Base-by-base conservation (phyloP, 2,888 invertebrate genomes). In the Eurytoma californica region DNA sequence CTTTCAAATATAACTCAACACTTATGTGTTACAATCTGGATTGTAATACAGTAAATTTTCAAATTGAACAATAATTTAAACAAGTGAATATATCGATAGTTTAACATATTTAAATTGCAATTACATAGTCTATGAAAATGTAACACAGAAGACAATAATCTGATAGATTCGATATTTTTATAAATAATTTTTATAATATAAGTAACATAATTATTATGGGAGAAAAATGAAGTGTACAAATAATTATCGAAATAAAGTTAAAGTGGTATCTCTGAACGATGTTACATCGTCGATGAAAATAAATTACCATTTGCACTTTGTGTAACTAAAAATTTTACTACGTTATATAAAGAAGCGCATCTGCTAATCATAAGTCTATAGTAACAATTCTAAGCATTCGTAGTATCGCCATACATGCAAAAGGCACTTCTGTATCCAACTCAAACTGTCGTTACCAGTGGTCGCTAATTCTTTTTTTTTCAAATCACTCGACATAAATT, bases 371-470 rank as follows among this genome's bases (percentile, higher is more conserved):
- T 30, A 24, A 16, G 12, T 24, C 24, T 58, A n/a, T n/a, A 16
- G 16, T 51, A 14, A 30, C 16, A 68, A 7, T 24, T 39, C 7
- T 68, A 51, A 60, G 20, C 20, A 39, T 61, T 75, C 53, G 16
- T 58, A 1, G 18, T 49, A 30, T 61, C 24, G 53, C 5, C 18
- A 12, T 53, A 51, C 20, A 55, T 18, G 47, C 12, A 61, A 68
- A 75, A 76, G 76, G 76, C 76, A 76, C 76, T 68, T 67, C 61
- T 63, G 12, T 67, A 16, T 39, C 14, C 49, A 65, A 47, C 18
- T 20, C 16, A 53, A 5, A 60, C 24, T 28, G n/a, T 53, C 63
- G n/a, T 39, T 39, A 9, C 9, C 39, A 7, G 9, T 39, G 9
- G 39, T 9, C 39, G 39, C 39, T 39, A 39, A 39, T 9, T 5